Conservation (phyloP, 2,797 vertebrate species). For the Heterohyrax brucei region DNA sequence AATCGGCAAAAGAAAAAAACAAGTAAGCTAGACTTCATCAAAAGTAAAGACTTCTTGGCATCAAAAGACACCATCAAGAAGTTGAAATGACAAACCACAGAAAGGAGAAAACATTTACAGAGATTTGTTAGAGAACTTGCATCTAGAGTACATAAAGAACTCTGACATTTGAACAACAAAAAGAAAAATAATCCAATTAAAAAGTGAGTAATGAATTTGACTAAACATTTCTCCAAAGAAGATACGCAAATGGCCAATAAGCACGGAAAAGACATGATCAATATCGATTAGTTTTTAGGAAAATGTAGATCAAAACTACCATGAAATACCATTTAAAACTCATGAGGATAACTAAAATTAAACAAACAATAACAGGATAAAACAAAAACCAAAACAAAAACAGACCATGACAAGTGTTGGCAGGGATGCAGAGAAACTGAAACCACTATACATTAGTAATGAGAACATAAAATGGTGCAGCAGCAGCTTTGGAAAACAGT, state of each 20-base stretch:
- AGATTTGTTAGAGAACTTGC: background rate
- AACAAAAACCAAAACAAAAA: background rate
- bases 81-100: background rate
- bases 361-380: background rate
- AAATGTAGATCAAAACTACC: constrained; percentile 53
- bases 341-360: background rate
- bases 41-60: background rate
- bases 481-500: background rate
- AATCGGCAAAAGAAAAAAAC: background rate
- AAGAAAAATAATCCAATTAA: background rate
- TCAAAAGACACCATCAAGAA: background rate
- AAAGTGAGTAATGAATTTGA: background rate
- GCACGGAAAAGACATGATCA: background rate
- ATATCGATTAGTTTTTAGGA: background rate
- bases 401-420: background rate
- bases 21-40: background rate
- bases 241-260: background rate
- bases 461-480: background rate
- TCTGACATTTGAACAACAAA: background rate
- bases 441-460: background rate
- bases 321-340: background rate
- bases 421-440: background rate
- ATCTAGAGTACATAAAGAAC: background rate
- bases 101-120: background rate
- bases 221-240: background rate